Conservation (phyloP, 2,888 invertebrate species). For the Drosophila longiperda region DNA sequence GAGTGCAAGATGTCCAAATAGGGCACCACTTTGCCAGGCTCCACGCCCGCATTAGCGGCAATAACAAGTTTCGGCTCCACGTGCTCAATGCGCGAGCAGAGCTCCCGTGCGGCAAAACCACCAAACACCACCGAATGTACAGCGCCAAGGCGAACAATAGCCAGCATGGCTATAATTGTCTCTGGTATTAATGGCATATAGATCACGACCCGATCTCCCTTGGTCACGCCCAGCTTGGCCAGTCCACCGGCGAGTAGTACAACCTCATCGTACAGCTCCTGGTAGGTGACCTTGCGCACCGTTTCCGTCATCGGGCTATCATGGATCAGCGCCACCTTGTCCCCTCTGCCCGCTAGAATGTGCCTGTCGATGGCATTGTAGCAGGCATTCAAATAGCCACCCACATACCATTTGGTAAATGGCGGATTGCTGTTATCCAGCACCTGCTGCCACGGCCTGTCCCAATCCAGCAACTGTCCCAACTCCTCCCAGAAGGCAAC, state of each 20-base stretch:
- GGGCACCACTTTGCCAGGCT: conserved; percentile 92
- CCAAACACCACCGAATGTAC: conserved; percentile 98
- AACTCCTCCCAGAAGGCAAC: conserved; percentile 94
- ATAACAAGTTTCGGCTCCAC: conserved; percentile 95
- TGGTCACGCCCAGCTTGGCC: conserved; percentile 90
- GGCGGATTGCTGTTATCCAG: conserved; percentile 93
- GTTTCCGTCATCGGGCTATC: conserved; percentile 95
- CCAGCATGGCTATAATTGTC: conserved; percentile 94
- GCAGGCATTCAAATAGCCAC: conserved; percentile 96
- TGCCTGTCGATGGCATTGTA: conserved; percentile 97
- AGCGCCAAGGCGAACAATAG: conserved; percentile 94
- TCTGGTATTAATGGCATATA: conserved; percentile 98
- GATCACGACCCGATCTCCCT: conserved; percentile 94
- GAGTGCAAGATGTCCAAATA: conserved; percentile 84
- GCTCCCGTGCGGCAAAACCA: conserved; percentile 95
- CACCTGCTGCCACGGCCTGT: conserved; percentile 93
- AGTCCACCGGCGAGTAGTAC: conserved; percentile 92
- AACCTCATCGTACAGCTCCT: conserved; percentile 90
- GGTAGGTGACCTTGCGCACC: conserved; percentile 91
- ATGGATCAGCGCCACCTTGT: conserved; percentile 93
- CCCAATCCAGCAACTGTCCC: conserved; percentile 91
- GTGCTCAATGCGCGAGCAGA: conserved; percentile 94
- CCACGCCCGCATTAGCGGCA: conserved; percentile 95
- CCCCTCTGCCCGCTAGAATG: conserved; percentile 91
- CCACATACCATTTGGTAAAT: conserved; percentile 95